phyloP scores from a whole-genome alignment of 1,140 invertebrate genomes.

The Halictus rubicundus region DNA sequence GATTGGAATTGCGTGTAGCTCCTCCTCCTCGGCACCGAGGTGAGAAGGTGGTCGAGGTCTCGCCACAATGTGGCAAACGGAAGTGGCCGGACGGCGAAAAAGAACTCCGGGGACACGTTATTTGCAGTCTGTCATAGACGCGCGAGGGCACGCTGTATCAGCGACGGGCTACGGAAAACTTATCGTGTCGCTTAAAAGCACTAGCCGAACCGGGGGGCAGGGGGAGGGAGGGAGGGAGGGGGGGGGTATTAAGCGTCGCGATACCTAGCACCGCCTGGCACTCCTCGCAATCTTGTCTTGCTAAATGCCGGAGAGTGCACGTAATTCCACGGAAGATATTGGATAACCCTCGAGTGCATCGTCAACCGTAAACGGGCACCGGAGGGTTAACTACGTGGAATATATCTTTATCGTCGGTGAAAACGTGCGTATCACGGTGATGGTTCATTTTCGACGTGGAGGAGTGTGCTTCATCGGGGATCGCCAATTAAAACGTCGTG shows the following conservation, averaged over 20 bases:
- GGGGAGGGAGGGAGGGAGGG: too few relatives aligned
- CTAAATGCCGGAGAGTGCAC: constrained; percentile 55
- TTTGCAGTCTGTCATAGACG: constrained; percentile 44
- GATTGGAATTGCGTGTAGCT: constrained; percentile 29
- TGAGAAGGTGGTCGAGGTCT: too few relatives aligned
- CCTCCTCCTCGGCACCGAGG: neutral
- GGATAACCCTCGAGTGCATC: constrained; percentile 56
- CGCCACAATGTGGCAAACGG: neutral
- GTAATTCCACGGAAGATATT: constrained; percentile 60
- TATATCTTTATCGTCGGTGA: constrained; percentile 48
- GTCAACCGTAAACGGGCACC: constrained; percentile 24
- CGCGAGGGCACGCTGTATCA: constrained; percentile 9
- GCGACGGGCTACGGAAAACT: constrained; percentile 30
- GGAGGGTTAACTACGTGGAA: constrained; percentile 39
- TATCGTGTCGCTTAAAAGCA: constrained; percentile 59
- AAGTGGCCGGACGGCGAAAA: neutral
- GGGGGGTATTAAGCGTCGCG: constrained; percentile 36
- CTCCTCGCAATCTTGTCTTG: constrained; percentile 48
- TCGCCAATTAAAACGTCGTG: constrained; percentile 61
- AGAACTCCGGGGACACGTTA: constrained; percentile 13
- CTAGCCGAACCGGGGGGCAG: too few relatives aligned
- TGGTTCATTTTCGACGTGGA: constrained; percentile 49
- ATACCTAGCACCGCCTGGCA: neutral
- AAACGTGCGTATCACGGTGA: constrained; percentile 49
- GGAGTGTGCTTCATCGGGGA: constrained; percentile 50